A percentile compares a stretch with the other conserved stretches of the same genome.
These are phyloP conservation scores for Petrophora chlorosata DNA, from an alignment of 2,888 invertebrate genomes.

Conservation along the genomic window DNA sequence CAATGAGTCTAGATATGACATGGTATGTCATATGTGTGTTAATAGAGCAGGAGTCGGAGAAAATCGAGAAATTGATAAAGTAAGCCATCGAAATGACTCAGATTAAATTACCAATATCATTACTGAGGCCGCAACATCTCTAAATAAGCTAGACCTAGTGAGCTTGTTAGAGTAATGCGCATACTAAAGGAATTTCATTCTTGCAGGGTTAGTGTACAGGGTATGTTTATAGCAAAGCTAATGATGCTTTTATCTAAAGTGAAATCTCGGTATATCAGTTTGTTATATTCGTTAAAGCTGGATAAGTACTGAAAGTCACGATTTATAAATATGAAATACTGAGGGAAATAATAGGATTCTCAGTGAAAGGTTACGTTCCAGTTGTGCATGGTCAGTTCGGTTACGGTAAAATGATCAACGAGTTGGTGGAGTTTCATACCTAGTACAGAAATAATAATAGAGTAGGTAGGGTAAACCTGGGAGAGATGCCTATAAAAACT, in stretches of 20 bases:
- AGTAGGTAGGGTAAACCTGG: too few relatives aligned
- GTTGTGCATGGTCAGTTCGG: constrained; percentile 31
- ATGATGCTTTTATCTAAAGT: too few relatives aligned
- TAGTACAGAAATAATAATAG: too few relatives aligned
- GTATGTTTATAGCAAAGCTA: too few relatives aligned
- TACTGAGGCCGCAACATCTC: not conserved
- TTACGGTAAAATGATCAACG: constrained; percentile 33
- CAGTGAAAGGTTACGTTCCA: constrained; percentile 35
- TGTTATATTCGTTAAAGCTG: not conserved
- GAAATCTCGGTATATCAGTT: too few relatives aligned
- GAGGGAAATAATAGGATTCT: constrained; percentile 7
- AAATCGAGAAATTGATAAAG: not conserved
- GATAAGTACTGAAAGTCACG: not conserved
- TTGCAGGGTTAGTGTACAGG: too few relatives aligned
- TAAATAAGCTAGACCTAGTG: not conserved
- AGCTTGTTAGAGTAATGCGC: constrained; percentile 6
- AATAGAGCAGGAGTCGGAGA: not conserved
- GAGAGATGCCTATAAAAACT: too few relatives aligned
- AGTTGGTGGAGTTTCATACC: not conserved
- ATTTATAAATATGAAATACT: constrained; percentile 10
- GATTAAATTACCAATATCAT: constrained; percentile 9
- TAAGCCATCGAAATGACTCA: not conserved
- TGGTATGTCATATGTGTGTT: constrained; percentile 3
- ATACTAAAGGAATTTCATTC: not conserved
- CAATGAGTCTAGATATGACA: not conserved